A percentile compares a stretch with the other conserved stretches of the same genome.
Evolutionary conservation across 2,888 invertebrate genomes (phyloP).

Genomic region (Buathra laborator): DNA sequence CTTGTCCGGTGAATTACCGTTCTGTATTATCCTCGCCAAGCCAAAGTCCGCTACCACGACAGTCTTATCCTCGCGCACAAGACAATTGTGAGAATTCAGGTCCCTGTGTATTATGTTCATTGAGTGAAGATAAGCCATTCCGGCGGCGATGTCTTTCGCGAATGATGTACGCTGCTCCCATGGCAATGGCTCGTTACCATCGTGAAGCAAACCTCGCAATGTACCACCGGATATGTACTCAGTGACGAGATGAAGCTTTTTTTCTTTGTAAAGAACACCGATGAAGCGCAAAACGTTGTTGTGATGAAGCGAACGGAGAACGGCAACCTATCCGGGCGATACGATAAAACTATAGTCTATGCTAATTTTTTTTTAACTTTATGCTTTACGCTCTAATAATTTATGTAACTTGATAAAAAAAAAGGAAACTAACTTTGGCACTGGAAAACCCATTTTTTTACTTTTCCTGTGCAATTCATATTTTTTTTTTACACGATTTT

Average conservation of each 20-base stretch:
- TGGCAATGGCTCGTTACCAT: conserved; percentile 88
- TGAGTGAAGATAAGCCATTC: conserved; percentile 97
- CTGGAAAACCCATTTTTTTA: background rate
- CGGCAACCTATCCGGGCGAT: conserved; percentile 90
- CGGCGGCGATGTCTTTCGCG: conserved; percentile 96
- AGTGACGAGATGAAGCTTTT: conserved; percentile 95
- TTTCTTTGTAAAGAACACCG: conserved; percentile 97
- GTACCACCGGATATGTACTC: conserved; percentile 98
- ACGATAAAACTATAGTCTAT: background rate
- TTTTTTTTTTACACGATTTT: background rate
- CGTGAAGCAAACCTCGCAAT: conserved; percentile 93
- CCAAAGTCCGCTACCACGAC: conserved; percentile 99
- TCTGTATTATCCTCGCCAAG: conserved; percentile 92
- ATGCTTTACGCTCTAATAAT: background rate
- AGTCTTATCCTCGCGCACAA: conserved; percentile 95
- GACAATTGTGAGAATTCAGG: conserved; percentile 97
- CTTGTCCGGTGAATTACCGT: conserved; percentile 83
- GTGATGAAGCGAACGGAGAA: conserved; percentile 94
- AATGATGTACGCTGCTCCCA: conserved; percentile 94
- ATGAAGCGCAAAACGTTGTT: conserved; percentile 96
- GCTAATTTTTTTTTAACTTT: background rate
- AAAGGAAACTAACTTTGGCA: background rate
- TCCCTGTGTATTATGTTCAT: conserved; percentile 98
- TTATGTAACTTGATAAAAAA: background rate
- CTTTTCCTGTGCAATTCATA: background rate